Evolutionary conservation across 2,888 invertebrate genomes (phyloP).

Genomic region (Frankliniella fusca): DNA sequence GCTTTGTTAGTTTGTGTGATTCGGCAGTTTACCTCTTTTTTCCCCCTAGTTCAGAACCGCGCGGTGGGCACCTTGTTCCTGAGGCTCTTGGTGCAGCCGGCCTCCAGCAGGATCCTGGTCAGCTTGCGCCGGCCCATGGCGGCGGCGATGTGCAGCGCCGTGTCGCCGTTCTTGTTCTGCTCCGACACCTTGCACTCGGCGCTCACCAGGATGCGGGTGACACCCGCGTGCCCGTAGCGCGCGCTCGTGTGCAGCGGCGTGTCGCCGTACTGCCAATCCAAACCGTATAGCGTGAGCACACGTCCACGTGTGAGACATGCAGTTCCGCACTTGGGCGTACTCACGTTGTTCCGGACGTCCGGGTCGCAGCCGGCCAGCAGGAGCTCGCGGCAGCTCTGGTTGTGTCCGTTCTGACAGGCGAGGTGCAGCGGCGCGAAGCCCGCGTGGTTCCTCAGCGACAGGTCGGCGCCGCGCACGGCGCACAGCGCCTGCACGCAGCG

Average conservation of each 20-base stretch:
- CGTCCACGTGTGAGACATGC: no score
- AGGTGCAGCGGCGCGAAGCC: constrained; percentile 93
- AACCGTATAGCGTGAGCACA: constrained; percentile 33
- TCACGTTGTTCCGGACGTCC: constrained; percentile 84
- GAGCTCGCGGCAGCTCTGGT: constrained; percentile 85
- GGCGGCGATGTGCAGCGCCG: constrained; percentile 87
- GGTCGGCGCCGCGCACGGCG: constrained; percentile 59
- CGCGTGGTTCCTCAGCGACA: constrained; percentile 69
- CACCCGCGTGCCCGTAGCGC: constrained; percentile 93
- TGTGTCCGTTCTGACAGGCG: constrained; percentile 94
- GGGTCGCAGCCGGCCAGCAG: constrained; percentile 82
- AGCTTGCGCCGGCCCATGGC: constrained; percentile 91
- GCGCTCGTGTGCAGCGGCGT: constrained; percentile 92
- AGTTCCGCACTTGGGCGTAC: no score
- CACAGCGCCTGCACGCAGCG: constrained; percentile 68
- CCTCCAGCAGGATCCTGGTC: constrained; percentile 82
- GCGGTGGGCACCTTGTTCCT: constrained; percentile 69
- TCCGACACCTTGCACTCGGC: constrained; percentile 81
- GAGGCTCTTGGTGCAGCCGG: constrained; percentile 67
- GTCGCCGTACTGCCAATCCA: constrained; percentile 75
- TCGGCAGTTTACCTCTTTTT: no score
- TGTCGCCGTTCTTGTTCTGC: constrained; percentile 94
- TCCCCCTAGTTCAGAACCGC: no score
- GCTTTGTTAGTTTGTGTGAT: no score
- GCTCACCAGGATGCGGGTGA: constrained; percentile 87